Evolutionary conservation across 1,140 invertebrate genomes (phyloP), one percentile per base, ranked within the genome.

Genomic region (Aphelinus atriplicis): DNA sequence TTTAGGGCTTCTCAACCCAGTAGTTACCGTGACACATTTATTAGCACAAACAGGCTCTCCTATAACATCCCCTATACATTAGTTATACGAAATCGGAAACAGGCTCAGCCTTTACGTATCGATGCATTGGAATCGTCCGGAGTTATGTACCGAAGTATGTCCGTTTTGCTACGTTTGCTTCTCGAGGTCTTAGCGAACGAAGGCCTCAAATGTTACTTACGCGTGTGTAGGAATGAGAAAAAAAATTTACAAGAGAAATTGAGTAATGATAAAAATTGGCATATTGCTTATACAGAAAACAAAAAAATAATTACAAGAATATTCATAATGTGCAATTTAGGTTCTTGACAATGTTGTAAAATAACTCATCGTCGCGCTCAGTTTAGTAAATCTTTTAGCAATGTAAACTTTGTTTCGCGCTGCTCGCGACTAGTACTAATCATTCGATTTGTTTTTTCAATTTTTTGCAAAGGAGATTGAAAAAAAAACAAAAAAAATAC

Each of bases 81-180:
- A 51, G 42, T 67, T 61, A 45, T 55, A 55, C 42, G 42, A 66
- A 73, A 66, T 46, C 63, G 42, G 9, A 67, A 63, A 57, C 64
- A 73, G 46, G 46, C 72, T 68, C 72, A 74, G 66, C 72, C 72
- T 68, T 74, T 74, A 74, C 72, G 72, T 74, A 74, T 74, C 72
- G 72, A 74, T 74, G 73, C 73, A 69, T 74, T 46, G 51, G 50
- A 68, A 67, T 73, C 46, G 65, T 66, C 56, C 63, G 42, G 58
- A 45, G 57, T 26, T 48, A 2, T 51, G 45, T 61, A 47, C 61
- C 57, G 56, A 46, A 73, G 48, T 73, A 43, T 26, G 26, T 72
- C 62, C 50, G 61, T 56, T 26, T 63, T 63, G 47, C 46, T 64
- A 55, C 47, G 63, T 66, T 42, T 73, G 3, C 55, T 42, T 26